Evolutionary conservation across 2,113 vertebrate species (phyloP).

Genomic region (Grallaria varia): DNA sequence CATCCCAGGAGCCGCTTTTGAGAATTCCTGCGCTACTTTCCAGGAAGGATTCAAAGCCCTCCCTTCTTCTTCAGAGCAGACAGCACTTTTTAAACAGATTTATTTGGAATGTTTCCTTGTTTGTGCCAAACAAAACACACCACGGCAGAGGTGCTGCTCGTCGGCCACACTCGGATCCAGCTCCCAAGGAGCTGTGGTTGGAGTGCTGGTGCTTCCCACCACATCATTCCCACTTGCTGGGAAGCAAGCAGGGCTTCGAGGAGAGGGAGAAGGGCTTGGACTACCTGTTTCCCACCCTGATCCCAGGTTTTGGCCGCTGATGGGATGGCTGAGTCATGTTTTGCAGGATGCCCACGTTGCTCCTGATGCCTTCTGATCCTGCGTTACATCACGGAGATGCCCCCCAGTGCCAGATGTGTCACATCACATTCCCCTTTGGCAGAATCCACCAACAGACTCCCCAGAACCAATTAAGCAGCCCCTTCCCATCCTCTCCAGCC

Average conservation of each 20-base stretch:
- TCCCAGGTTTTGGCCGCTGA: fast-evolving
- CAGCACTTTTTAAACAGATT: background rate
- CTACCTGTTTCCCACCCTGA: background rate
- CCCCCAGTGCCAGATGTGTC: background rate
- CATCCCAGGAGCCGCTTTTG: background rate
- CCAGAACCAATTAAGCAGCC: slow-evolving; percentile 14
- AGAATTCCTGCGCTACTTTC: background rate
- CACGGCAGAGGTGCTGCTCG: background rate
- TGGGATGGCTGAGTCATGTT: background rate
- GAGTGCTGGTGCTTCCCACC: background rate
- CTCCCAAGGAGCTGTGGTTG: background rate
- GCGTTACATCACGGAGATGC: background rate
- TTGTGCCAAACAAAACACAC: background rate
- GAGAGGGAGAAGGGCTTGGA: background rate
- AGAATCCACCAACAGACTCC: background rate
- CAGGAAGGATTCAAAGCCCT: background rate
- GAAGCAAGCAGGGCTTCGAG: background rate
- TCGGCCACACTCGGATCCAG: background rate
- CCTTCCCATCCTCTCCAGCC: slow-evolving; percentile 3
- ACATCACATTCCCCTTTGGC: background rate
- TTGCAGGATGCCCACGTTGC: background rate
- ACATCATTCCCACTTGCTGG: background rate
- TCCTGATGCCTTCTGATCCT: background rate
- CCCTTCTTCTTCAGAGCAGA: background rate
- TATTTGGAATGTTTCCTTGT: background rate